Conservation (phyloP, 92 coral and sea anemone species). For the Palythoa grandiflora region DNA sequence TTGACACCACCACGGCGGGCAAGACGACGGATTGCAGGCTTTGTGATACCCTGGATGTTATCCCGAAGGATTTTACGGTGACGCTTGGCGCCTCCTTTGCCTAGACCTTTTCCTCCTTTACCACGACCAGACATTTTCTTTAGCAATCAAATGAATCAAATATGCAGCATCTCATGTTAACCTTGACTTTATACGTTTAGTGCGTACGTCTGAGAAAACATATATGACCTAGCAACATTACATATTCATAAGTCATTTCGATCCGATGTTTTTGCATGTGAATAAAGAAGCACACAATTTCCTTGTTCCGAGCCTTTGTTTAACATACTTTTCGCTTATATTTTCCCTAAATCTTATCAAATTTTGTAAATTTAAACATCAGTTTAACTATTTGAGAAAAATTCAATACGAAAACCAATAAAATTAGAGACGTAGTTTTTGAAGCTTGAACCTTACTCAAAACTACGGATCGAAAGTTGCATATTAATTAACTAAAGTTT, state of each 20-base stretch:
- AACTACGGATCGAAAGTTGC: constrained; percentile 25
- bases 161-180: neutral
- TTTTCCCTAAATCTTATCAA: neutral
- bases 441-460: neutral
- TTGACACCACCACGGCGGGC: constrained; percentile 99
- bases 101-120: constrained; percentile 95
- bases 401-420: neutral
- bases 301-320: neutral
- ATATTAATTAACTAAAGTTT: neutral
- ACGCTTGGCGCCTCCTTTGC: constrained; percentile 97
- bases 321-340: no score
- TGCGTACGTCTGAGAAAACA: constrained; percentile 45
- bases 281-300: neutral
- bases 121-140: constrained; percentile 89
- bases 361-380: no score
- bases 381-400: neutral
- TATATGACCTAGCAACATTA: neutral
- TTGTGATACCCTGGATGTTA: constrained; percentile 96
- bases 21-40: constrained; percentile 96
- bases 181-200: neutral
- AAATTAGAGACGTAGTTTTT: neutral
- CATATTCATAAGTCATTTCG: constrained; percentile 5
- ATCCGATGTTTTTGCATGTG: neutral
- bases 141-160: neutral
- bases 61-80: constrained; percentile 94